Percentiles rank a stretch among this genome's conserved stretches.
Conservation (phyloP, 1,140 invertebrate genomes). For the Leguminivora glycinivorella region DNA sequence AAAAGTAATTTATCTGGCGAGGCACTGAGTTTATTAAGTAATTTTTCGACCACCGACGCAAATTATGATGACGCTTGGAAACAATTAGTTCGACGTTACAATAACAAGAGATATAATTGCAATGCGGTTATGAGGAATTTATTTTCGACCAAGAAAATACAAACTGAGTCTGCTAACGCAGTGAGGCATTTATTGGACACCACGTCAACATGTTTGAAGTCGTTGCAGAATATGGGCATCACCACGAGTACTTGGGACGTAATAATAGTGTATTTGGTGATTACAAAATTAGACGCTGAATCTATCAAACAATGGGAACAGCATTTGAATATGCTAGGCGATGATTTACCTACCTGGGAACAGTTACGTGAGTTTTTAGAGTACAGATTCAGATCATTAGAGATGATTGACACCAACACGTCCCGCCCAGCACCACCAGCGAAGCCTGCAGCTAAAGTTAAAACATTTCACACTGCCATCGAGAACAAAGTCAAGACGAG, state of each 20-base stretch:
- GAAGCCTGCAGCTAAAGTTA: background rate
- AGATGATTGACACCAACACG: conserved; percentile 33
- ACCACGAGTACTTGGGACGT: conserved; percentile 34
- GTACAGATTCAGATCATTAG: conserved; percentile 40
- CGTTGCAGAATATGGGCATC: conserved; percentile 36
- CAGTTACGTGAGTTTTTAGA: conserved; percentile 40
- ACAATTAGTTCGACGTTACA: conserved; percentile 23
- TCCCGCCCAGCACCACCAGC: background rate
- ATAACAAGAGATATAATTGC: conserved; percentile 39
- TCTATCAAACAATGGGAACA: conserved; percentile 41
- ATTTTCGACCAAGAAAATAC: conserved; percentile 37
- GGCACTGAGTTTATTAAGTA: conserved; percentile 32
- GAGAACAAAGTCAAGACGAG: background rate
- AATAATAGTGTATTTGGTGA: conserved; percentile 38
- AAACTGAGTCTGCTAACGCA: conserved; percentile 32
- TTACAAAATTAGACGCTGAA: conserved; percentile 42
- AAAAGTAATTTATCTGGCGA: conserved; percentile 38
- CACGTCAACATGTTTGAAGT: conserved; percentile 38
- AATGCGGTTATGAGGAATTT: conserved; percentile 40
- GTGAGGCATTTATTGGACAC: conserved; percentile 37
- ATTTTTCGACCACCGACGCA: conserved; percentile 35
- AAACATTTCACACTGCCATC: conserved; percentile 3
- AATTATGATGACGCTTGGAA: conserved; percentile 42
- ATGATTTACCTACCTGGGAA: conserved; percentile 36
- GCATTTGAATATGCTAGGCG: conserved; percentile 20